Base-by-base conservation (phyloP, 1,140 invertebrate species). In the Drosophila varians region DNA sequence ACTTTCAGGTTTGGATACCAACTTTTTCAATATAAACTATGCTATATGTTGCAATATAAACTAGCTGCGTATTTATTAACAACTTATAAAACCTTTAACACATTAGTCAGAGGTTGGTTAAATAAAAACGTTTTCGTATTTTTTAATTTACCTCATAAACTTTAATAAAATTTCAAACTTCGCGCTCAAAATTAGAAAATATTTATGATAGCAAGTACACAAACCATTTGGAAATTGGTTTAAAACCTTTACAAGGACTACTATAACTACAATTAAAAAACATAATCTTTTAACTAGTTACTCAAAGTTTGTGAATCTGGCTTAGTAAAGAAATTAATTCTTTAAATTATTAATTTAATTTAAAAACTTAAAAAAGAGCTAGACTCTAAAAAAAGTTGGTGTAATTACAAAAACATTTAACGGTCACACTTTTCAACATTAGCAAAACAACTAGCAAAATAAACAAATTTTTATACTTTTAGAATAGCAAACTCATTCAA, bases 401-500 rank as follows among this genome's bases (percentile, higher is more conserved):
- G 3, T 31, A 31, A 11, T 31, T 31, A n/a, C 28, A 11, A 31
- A 31, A n/a, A 31, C 9, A 0, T n/a, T 3, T 11, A 0, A 0
- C 12, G 23, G 45, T 16, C 45, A 46, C 45, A 26, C 45, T 46
- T n/a, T 31, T n/a, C 1, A 7, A 38, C 16, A 4, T 19, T 45
- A 12, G 28, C 16, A 34, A 51, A 19, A 25, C 5, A n/a, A n/a
- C n/a, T n/a, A n/a, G n/a, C n/a, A 11, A 55, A 31, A 47, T 12
- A 56, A 61, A 36, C n/a, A 14, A n/a, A 28, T 42, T 18, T 9
- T 18, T 7, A 9, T 7, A n/a, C 12, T n/a, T 14, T 58, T 61
- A 61, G 57, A 11, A 12, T 61, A 61, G 57, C 18, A 40, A 34
- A 57, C 9, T 31, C 25, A 34, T 18, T 11, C n/a, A n/a, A n/a